Base-by-base conservation (phyloP, 2,888 invertebrate species). In the Gonocerus acuteangulatus region DNA sequence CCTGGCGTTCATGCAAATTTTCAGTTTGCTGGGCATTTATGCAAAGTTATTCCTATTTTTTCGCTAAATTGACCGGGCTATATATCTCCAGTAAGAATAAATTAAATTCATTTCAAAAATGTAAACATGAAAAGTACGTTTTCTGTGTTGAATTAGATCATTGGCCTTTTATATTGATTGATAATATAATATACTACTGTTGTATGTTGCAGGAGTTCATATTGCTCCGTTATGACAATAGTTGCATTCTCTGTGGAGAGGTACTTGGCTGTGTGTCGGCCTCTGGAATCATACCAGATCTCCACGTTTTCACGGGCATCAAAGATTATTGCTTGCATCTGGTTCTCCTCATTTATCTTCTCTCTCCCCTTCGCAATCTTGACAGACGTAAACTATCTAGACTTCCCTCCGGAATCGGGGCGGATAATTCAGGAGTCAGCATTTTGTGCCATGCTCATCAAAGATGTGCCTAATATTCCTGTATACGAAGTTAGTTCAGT, bases 211-310 rank as follows among this genome's bases (percentile, higher is more conserved):
- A 90, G 90, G 74, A 89, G 91, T 0, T 87, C 90, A 0, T 92
- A 93, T 74, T 91, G 90, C 1, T 93, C 93, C 1, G 89, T 93
- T 51, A 76, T 94, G 71, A 94, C 93, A 21, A 93, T 94, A 68
- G 90, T 92, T 47, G 90, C 91, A 2, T 94, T 94, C 76, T 92
- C 93, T 0, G 83, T 88, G 75, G 94, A 94, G 76, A 81, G 94
- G 45, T 91, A 92, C 77, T 76, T 93, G 67, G 93, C 93, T 32
- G 93, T 94, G 71, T 94, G 94, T 72, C 88, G 92, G 73, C 93
- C 94, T 0, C 76, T 94, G 42, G 84, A 85, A 71, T 79, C 87
- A 64, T 87, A 90, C 74, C 83, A 86, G 36, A 87, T 92, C 82
- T 87, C 89, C 1, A 88, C 89, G 1, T 80, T 90, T 27, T 82